A percentile compares a stretch with the other conserved stretches of the same genome.
Conservation (phyloP, 2,888 invertebrate species). For the Pseudococcus jackbeardsleyi region DNA sequence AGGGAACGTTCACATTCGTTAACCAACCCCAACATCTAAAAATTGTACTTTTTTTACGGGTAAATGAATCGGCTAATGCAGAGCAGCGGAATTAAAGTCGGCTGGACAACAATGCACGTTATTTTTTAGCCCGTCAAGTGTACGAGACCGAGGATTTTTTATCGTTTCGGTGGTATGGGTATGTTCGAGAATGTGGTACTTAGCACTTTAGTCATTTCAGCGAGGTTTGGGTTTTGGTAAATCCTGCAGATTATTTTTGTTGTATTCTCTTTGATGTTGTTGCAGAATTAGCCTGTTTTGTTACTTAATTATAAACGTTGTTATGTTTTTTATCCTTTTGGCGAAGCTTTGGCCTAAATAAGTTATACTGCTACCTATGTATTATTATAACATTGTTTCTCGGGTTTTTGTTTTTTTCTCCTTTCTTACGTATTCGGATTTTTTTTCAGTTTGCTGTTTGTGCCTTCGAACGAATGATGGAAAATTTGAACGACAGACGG, state of each 20-base stretch:
- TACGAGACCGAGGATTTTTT: not conserved
- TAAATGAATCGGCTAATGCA: constrained; percentile 10
- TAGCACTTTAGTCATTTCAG: not conserved
- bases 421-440: not conserved
- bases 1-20: constrained; percentile 45
- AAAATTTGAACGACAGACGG: not conserved
- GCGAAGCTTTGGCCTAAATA: not conserved
- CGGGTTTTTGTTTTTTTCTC: not conserved
- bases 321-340: constrained; percentile 37
- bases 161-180: not conserved
- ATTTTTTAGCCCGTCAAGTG: not conserved
- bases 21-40: constrained; percentile 24
- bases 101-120: not conserved
- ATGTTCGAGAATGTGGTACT: constrained; percentile 3
- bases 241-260: constrained; percentile 52
- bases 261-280: constrained; percentile 37
- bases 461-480: not conserved
- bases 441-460: not conserved
- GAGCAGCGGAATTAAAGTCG: not conserved
- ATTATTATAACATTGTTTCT: not conserved
- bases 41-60: constrained; percentile 8
- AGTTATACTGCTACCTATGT: not conserved
- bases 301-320: constrained; percentile 41
- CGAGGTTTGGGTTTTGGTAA: constrained; percentile 21
- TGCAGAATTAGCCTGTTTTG: constrained; percentile 9